Percentiles rank a stretch among this genome's conserved stretches.
These are phyloP conservation scores for Elymnias hypermnestra DNA, from an alignment of 1,140 invertebrate species.

Conservation along the genomic window DNA sequence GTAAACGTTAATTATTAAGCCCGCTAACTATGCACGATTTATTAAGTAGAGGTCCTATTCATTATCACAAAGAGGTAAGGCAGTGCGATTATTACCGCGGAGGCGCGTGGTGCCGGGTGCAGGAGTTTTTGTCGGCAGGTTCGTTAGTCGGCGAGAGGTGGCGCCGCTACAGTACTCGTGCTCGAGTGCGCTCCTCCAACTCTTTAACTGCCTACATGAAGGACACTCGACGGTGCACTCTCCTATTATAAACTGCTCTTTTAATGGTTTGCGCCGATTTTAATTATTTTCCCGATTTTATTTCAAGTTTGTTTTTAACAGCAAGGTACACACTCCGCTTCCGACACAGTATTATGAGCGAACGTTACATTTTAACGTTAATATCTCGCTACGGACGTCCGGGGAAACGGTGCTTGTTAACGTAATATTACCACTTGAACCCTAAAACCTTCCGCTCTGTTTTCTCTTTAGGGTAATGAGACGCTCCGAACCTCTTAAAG, in stretches of 20 bases:
- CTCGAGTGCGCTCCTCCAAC: slow-evolving; percentile 69
- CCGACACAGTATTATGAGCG: slow-evolving; percentile 17
- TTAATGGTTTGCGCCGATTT: slow-evolving; percentile 72
- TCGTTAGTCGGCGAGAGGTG: slow-evolving; percentile 66
- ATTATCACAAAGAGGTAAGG: slow-evolving; percentile 12
- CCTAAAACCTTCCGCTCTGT: slow-evolving; percentile 15
- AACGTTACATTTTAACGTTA: slow-evolving; percentile 17
- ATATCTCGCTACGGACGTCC: slow-evolving; percentile 13
- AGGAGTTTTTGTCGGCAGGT: slow-evolving; percentile 55
- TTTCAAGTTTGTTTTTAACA: slow-evolving; percentile 30
- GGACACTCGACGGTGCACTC: slow-evolving; percentile 67
- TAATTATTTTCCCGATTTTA: slow-evolving; percentile 67
- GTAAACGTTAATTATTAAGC: slow-evolving; percentile 30
- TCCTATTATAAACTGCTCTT: slow-evolving; percentile 74
- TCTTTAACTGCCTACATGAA: slow-evolving; percentile 75
- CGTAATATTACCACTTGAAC: slow-evolving; percentile 18
- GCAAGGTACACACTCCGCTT: slow-evolving; percentile 21
- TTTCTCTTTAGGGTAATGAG: slow-evolving; percentile 30
- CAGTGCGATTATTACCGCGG: slow-evolving; percentile 26
- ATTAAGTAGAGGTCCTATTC: slow-evolving; percentile 27
- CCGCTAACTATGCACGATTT: slow-evolving; percentile 30
- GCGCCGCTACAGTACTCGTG: slow-evolving; percentile 63
- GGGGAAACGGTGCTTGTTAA: slow-evolving; percentile 6
- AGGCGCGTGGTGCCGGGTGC: slow-evolving; percentile 27
- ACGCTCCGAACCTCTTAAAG: slow-evolving; percentile 28